Base-by-base conservation (phyloP, 2,797 vertebrate genomes). In the Carduelis carduelis region DNA sequence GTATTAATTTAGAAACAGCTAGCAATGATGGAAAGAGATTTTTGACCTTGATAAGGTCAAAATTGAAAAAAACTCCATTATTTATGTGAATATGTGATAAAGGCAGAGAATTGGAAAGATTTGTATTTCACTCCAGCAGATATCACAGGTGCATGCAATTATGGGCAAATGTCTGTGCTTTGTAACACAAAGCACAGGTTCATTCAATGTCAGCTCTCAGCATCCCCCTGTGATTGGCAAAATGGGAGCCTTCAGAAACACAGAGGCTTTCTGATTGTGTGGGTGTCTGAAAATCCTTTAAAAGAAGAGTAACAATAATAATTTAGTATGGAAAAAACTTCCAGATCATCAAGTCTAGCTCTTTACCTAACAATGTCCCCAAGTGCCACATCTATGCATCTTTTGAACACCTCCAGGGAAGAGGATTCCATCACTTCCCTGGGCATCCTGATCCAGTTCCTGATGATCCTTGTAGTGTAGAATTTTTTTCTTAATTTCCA, bases 11-110 rank as follows among this genome's bases (percentile, higher is more conserved):
- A 52, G 24, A 87, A 47, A 53, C 32, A 19, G 35, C 37, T 34
- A 20, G 84, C 71, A 93, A 83, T 41, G 49, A 90, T 71, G 56
- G 9, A 71, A 6, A 79, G 8, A 63, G 8, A 79, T 77, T 78
- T 78, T 93, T 80, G 82, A 94, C 43, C 64, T 88, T 63, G 11
- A 16, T 56, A 93, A 24, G 46, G 75, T 96, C 81, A 93, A 92
- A 95, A 95, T 44, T 75, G 61, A 95, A 95, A 95, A 82, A 92
- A 59, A 4, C 11, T 61, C 14, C 2, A 71, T 90, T 52, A 59
- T 64, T 75, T 74, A 57, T n/a, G 8, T 50, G 47, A 50, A 28
- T 55, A 46, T 39, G 11, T n/a, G 12, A 64, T 71, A 74, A 83
- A 94, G 44, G 19, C 46, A 81, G 9, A 70, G 28, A 85, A 61